Evolutionary conservation across 1,140 invertebrate genomes (phyloP), one percentile per base, ranked within the genome.

Genomic region (Drosophila busckii): DNA sequence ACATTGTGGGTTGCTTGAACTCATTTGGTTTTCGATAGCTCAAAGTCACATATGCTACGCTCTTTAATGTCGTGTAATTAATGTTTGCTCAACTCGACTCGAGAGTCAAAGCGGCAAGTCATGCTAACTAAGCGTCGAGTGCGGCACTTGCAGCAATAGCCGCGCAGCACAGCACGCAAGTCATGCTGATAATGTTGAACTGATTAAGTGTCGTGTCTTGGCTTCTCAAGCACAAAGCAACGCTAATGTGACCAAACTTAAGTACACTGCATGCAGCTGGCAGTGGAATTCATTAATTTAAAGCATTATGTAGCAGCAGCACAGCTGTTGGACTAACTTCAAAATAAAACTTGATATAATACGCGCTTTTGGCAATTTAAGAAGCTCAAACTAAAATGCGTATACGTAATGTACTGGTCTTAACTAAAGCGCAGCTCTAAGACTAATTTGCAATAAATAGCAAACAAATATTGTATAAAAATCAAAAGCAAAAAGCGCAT

Each of bases 161-260:
- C 44, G 9, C 28, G 48, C 32, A 55, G 42, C 42, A 42, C 28
- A 10, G 16, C 8, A 8, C 44, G 62, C 62, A 65, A 65, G 56
- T 65, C 62, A 65, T 38, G 56, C 49, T 65, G 62, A 65, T 65
- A 54, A 65, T 48, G 56, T 61, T 42, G 56, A 61, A 35, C 62
- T 65, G 62, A 65, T 65, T 60, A 65, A 65, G 56, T 65, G 62
- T n/a, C n/a, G n/a, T 53, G 41, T 48, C 46, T 46, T 53, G 44
- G 54, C 41, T 63, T 17, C 13, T 10, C 22, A n/a, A 9, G 6
- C 46, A 19, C 13, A 37, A 16, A 45, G 55, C 40, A 60, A 40
- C 15, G 9, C 19, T 7, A 49, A 31, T 9, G 25, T 17, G 25
- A 8, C 17, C 20, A 35, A 42, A 25, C 45, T 49, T 10, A 3